Evolutionary conservation across 2,113 vertebrate species (phyloP).

Genomic region (Hemicordylus capensis): DNA sequence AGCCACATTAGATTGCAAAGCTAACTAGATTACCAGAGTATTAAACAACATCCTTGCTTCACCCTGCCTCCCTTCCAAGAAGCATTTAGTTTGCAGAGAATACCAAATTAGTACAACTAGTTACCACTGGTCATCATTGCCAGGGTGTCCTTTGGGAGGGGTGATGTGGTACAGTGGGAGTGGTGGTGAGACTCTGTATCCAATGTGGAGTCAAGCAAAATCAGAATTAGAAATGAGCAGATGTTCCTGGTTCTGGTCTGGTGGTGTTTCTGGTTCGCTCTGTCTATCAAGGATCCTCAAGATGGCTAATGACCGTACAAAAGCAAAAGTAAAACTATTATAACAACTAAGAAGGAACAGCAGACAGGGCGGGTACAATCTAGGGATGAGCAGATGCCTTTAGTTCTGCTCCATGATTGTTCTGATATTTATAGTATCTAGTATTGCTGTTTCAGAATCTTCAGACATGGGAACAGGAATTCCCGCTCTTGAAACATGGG

Average conservation of each 20-base stretch:
- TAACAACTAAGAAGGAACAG: too few relatives aligned
- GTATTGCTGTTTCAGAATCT: too few relatives aligned
- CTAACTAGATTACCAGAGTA: slow-evolving; percentile 61
- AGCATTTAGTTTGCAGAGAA: neutral
- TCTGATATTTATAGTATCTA: too few relatives aligned
- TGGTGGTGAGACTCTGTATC: neutral
- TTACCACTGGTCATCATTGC: neutral
- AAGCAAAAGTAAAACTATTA: too few relatives aligned
- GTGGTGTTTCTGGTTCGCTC: neutral
- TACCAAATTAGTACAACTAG: rapidly evolving
- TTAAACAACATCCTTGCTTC: neutral
- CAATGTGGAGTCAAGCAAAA: neutral
- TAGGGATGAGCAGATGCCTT: too few relatives aligned
- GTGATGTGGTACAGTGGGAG: neutral
- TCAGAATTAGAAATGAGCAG: neutral
- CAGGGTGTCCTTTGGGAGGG: neutral
- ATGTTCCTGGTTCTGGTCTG: neutral
- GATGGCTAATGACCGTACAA: too few relatives aligned
- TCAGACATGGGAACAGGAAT: too few relatives aligned
- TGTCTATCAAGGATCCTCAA: neutral
- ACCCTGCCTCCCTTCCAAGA: neutral
- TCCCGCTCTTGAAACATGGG: too few relatives aligned
- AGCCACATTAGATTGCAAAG: slow-evolving; percentile 55
- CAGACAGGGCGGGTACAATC: too few relatives aligned
- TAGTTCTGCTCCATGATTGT: too few relatives aligned